Evolutionary conservation across 2,113 vertebrate species (phyloP).

Genomic region (Bombycilla garrulus): DNA sequence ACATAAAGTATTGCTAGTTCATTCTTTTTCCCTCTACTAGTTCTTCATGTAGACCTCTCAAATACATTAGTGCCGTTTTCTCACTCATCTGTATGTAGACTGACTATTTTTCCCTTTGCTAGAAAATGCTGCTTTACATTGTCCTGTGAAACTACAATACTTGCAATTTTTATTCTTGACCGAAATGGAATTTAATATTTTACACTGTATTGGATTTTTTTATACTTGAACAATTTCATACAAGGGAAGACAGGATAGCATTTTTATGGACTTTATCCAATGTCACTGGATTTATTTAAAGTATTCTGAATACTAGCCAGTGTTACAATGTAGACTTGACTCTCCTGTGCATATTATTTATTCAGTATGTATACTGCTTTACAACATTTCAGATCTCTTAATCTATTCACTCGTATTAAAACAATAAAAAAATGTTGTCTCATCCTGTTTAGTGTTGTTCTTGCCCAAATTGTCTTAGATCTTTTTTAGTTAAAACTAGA

Average conservation of each 20-base stretch:
- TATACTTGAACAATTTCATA: conserved; percentile 99
- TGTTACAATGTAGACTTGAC: conserved; percentile 91
- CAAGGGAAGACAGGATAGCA: conserved; percentile 96
- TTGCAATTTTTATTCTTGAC: conserved; percentile 94
- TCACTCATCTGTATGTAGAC: conserved; percentile 78
- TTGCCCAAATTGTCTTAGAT: neutral
- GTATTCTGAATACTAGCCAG: conserved; percentile 82
- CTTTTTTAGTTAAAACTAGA: neutral
- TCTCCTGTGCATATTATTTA: conserved; percentile 91
- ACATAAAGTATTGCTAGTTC: conserved; percentile 80
- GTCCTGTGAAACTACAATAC: conserved; percentile 89
- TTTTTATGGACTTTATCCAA: conserved; percentile 92
- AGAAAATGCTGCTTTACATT: conserved; percentile 92
- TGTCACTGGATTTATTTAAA: conserved; percentile 95
- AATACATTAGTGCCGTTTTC: conserved; percentile 57
- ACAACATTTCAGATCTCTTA: conserved; percentile 90
- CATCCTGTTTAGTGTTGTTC: conserved; percentile 38
- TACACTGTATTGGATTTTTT: conserved; percentile 99
- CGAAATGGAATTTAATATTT: conserved; percentile 93
- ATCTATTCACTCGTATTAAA: conserved; percentile 91
- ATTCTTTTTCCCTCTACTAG: conserved; percentile 72
- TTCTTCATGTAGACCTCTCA: conserved; percentile 78
- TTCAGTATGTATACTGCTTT: conserved; percentile 84
- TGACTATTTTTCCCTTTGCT: conserved; percentile 63
- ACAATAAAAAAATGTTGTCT: conserved; percentile 81